Evolutionary conservation across 2,888 invertebrate species (phyloP).

Genomic region (Lasioglossum lativentre): DNA sequence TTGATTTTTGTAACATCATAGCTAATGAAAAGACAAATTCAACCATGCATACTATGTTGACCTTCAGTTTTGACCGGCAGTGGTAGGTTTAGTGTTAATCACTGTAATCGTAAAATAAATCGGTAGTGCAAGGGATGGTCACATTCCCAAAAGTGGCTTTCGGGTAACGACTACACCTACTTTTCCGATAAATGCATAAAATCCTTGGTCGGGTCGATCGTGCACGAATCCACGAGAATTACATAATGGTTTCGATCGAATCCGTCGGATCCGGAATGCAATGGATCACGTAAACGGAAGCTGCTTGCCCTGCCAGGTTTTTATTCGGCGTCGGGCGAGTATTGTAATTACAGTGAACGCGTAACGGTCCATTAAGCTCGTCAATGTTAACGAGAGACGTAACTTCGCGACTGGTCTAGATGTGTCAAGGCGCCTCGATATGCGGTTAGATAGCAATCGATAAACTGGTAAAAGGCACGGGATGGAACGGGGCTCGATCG

Average conservation of each 20-base stretch:
- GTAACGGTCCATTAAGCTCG: slow-evolving; percentile 64
- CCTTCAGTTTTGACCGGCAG: too few species aligned
- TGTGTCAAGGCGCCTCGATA: slow-evolving; percentile 63
- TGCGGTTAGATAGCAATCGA: slow-evolving; percentile 63
- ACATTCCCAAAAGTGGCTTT: too few species aligned
- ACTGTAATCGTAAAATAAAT: neutral
- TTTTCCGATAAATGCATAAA: neutral
- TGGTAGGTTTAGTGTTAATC: too few species aligned
- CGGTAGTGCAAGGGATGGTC: neutral
- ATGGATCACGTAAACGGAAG: neutral
- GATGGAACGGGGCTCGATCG: slow-evolving; percentile 32
- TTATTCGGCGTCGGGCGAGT: slow-evolving; percentile 1
- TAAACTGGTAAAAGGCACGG: slow-evolving; percentile 55
- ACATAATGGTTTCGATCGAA: neutral
- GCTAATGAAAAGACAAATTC: too few species aligned
- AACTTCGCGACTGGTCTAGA: slow-evolving; percentile 58
- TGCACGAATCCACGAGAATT: neutral
- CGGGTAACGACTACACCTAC: too few species aligned
- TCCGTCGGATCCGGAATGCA: neutral
- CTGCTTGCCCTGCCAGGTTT: neutral
- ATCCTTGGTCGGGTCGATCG: neutral
- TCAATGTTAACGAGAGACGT: slow-evolving; percentile 48
- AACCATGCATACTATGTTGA: too few species aligned
- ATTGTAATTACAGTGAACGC: slow-evolving; percentile 51
- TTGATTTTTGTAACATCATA: too few species aligned